A percentile compares a stretch with the other conserved stretches of the same genome.
phyloP scores from a whole-genome alignment of 1,140 invertebrate genomes.

The Ditylenchus dipsaci region DNA sequence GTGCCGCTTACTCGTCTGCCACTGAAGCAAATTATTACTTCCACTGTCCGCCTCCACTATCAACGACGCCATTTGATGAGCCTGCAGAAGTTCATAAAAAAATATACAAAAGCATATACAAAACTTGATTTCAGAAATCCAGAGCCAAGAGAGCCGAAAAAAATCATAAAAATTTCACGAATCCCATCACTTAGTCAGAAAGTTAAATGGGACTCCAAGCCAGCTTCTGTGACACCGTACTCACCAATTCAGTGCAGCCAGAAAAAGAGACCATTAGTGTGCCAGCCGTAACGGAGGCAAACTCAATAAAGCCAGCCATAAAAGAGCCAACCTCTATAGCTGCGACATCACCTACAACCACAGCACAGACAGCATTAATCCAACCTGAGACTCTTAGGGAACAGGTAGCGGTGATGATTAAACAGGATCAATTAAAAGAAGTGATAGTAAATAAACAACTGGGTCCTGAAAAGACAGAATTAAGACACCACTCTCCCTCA shows the following conservation, averaged over 20 bases:
- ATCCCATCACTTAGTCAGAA: constrained; percentile 16
- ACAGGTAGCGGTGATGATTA: no score
- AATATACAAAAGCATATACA: no score
- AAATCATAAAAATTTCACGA: constrained; percentile 13
- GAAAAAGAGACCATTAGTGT: background rate
- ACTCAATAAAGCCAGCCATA: no score
- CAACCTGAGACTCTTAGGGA: background rate
- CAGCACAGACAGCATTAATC: background rate
- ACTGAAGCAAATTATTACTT: no score
- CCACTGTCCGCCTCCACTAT: no score
- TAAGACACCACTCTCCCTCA: background rate
- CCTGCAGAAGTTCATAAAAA: no score
- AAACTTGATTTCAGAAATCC: no score
- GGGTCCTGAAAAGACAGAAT: background rate
- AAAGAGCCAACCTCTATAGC: background rate
- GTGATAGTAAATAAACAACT: background rate
- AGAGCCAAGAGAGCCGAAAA: background rate
- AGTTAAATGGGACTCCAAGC: constrained; percentile 15
- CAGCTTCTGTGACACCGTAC: background rate
- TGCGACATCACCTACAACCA: background rate
- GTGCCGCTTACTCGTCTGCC: no score
- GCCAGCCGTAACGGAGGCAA: background rate
- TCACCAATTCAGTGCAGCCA: background rate
- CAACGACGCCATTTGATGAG: no score
- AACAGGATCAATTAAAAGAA: background rate